Percentiles rank a stretch among this genome's conserved stretches.
These are phyloP conservation scores for Clepsis dumicolana DNA, from an alignment of 2,888 invertebrate species.

Conservation along the genomic window DNA sequence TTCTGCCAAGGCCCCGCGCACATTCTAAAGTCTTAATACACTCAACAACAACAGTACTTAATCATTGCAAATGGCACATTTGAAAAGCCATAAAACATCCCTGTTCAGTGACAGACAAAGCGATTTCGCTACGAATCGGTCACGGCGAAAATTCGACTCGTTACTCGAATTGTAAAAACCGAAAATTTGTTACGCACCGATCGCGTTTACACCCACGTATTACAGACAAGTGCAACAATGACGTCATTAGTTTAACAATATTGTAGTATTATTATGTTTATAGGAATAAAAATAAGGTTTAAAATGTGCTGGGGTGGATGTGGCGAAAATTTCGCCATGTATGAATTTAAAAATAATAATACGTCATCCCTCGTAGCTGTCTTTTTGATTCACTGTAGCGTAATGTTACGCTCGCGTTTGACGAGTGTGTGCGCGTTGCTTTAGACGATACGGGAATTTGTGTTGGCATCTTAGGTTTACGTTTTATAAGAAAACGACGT, in stretches of 20 bases:
- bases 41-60: constrained; percentile 12
- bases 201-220: constrained; percentile 64
- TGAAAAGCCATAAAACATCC: constrained; percentile 39
- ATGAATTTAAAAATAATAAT: constrained; percentile 83
- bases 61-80: constrained; percentile 38
- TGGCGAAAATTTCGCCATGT: constrained; percentile 57
- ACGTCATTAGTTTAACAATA: constrained; percentile 63
- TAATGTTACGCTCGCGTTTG: constrained; percentile 72
- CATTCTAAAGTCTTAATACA: neutral
- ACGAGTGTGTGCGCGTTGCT: constrained; percentile 65
- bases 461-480: too few species aligned
- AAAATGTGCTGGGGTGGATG: constrained; percentile 47
- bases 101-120: constrained; percentile 46
- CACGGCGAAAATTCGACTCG: constrained; percentile 66
- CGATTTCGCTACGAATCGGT: constrained; percentile 54
- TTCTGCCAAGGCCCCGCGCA: neutral
- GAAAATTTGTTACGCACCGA: constrained; percentile 76
- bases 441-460: constrained; percentile 44
- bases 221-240: constrained; percentile 75
- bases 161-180: constrained; percentile 77
- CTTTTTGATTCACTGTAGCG: constrained; percentile 77
- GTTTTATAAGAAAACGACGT: too few species aligned
- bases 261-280: neutral
- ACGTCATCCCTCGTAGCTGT: constrained; percentile 77
- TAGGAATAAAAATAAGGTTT: constrained; percentile 48